phyloP scores from a whole-genome alignment of 30 jellyfish, hydroid and myxozoan genomes.

The Chrysaora quinquecirrha region DNA sequence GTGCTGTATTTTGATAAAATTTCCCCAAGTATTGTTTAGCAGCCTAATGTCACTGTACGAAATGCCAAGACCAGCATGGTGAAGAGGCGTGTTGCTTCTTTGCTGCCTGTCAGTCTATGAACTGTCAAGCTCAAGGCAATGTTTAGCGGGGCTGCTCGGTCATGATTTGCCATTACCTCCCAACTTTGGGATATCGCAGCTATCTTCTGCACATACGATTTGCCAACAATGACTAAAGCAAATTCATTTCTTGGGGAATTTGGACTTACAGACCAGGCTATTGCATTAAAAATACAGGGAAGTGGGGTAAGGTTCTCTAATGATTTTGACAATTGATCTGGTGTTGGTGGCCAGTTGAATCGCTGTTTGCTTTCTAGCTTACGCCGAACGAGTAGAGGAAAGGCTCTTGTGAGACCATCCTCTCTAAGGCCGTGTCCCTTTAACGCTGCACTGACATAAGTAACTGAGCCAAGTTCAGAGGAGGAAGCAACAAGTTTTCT shows the following conservation, averaged over 20 bases:
- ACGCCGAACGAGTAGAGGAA: constrained; percentile 44
- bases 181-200: constrained; percentile 46
- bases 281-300: constrained; percentile 45
- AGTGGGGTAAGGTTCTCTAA: constrained; percentile 53
- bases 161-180: constrained; percentile 34
- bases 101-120: constrained; percentile 42
- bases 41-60: constrained; percentile 27
- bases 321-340: constrained; percentile 26
- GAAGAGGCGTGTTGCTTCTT: constrained; percentile 41
- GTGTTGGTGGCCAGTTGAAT: constrained; percentile 35
- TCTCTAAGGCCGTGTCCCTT: constrained; percentile 29
- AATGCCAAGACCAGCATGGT: constrained; percentile 39
- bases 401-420: constrained; percentile 17
- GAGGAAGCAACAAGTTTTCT: constrained; percentile 20
- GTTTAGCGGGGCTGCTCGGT: constrained; percentile 31
- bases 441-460: constrained; percentile 11
- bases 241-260: constrained; percentile 13
- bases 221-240: constrained; percentile 34
- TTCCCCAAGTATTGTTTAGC: constrained; percentile 8
- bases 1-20: constrained; percentile 12
- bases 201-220: constrained; percentile 39
- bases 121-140: constrained; percentile 32
- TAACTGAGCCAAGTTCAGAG: constrained; percentile 9
- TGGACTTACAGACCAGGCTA: constrained; percentile 37
- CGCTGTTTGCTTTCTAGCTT: constrained; percentile 38